Evolutionary conservation across 2,113 vertebrate genomes (phyloP).

Genomic region (Gambusia holbrooki): DNA sequence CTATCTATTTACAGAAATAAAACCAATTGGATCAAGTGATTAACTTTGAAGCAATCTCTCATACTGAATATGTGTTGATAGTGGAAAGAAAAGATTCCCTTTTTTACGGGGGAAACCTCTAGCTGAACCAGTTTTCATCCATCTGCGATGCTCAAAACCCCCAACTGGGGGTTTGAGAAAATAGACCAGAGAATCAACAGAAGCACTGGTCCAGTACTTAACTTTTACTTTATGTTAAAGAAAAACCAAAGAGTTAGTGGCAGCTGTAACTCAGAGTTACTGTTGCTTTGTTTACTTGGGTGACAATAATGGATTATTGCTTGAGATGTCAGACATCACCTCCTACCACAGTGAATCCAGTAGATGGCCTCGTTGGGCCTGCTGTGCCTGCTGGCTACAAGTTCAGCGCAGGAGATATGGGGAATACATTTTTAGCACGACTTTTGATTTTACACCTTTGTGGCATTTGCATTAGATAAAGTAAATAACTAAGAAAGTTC

Average conservation of each 20-base stretch:
- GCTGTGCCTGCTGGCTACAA: conserved; percentile 31
- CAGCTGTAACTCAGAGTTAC: conserved; percentile 40
- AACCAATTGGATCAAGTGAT: neutral
- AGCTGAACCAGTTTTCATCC: neutral
- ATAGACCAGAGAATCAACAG: too few species aligned
- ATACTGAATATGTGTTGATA: too few species aligned
- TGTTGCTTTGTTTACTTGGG: conserved; percentile 47
- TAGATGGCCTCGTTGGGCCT: conserved; percentile 75
- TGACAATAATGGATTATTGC: conserved; percentile 44
- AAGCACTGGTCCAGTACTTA: too few species aligned
- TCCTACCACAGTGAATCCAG: conserved; percentile 50
- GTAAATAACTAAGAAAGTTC: too few species aligned
- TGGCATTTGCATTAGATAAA: neutral
- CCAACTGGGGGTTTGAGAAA: too few species aligned
- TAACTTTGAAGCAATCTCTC: neutral
- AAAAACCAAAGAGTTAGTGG: too few species aligned
- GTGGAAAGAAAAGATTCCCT: neutral
- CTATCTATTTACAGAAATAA: neutral
- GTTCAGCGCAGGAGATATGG: conserved; percentile 47
- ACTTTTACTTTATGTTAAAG: too few species aligned
- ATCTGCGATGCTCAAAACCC: too few species aligned
- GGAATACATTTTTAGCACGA: conserved; percentile 11
- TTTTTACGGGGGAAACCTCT: neutral
- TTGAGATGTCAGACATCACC: conserved; percentile 22
- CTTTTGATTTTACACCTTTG: neutral